Conservation (phyloP, 2,888 invertebrate species). For the Nebria brevicollis region DNA sequence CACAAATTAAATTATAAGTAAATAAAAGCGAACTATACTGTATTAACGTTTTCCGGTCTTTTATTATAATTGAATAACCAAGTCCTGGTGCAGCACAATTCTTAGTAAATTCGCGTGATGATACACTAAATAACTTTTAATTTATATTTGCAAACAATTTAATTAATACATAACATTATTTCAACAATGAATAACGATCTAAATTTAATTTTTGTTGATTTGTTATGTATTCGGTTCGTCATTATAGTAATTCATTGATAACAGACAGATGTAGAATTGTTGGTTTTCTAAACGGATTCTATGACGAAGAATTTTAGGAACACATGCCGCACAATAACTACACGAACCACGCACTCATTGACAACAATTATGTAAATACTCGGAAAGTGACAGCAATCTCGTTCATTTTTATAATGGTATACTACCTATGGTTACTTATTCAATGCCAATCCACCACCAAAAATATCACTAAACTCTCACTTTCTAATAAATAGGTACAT, state of each 20-base stretch:
- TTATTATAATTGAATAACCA: conserved; percentile 40
- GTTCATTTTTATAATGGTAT: conserved; percentile 31
- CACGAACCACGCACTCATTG: conserved; percentile 35
- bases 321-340: conserved; percentile 28
- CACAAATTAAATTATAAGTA: conserved; percentile 35
- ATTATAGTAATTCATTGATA: conserved; percentile 40
- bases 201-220: conserved; percentile 44
- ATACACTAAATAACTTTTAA: conserved; percentile 21
- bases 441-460: conserved; percentile 28
- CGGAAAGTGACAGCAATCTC: conserved; percentile 45
- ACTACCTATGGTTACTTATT: conserved; percentile 26
- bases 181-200: conserved; percentile 33
- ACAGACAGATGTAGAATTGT: not conserved
- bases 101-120: conserved; percentile 25
- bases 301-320: conserved; percentile 5
- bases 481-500: not conserved
- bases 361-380: conserved; percentile 45
- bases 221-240: conserved; percentile 43
- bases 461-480: not conserved
- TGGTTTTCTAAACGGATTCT: not conserved
- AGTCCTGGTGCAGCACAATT: conserved; percentile 27
- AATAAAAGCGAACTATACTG: conserved; percentile 29
- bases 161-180: conserved; percentile 32
- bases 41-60: conserved; percentile 45
- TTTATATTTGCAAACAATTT: conserved; percentile 35